Conservation (phyloP, 2,888 invertebrate species). For the Archips xylosteana region DNA sequence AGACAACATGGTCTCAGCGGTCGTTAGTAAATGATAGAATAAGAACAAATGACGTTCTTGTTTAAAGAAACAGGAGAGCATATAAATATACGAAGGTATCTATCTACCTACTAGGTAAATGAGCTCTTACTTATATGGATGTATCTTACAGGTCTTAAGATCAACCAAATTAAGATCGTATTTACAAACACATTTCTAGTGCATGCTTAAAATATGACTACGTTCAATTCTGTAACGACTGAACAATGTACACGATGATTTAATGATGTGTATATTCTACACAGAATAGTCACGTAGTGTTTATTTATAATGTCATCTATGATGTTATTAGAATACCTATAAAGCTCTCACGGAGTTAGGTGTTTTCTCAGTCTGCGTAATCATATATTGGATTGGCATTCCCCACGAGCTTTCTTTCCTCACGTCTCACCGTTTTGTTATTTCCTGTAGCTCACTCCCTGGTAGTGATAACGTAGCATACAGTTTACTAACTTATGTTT, state of each 20-base stretch:
- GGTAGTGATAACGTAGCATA: conserved; percentile 2
- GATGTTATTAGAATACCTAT: neutral
- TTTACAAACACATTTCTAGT: neutral
- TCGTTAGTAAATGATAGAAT: too few relatives aligned
- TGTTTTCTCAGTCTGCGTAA: neutral
- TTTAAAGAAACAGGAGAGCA: too few relatives aligned
- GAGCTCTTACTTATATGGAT: too few relatives aligned
- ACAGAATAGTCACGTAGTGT: conserved; percentile 1
- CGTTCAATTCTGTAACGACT: neutral
- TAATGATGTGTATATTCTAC: neutral
- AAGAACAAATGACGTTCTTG: too few relatives aligned
- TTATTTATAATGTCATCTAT: neutral
- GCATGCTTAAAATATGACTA: neutral
- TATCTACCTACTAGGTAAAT: too few relatives aligned
- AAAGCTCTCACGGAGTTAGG: neutral
- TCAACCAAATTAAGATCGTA: neutral
- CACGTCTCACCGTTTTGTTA: conserved; percentile 13
- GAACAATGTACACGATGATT: neutral
- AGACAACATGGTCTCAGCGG: too few relatives aligned
- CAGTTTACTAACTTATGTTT: neutral
- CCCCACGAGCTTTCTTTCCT: conserved; percentile 29
- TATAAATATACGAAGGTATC: too few relatives aligned
- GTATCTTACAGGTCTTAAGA: too few relatives aligned
- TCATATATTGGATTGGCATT: conserved; percentile 13
- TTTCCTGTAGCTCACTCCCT: conserved; percentile 14